A percentile compares a stretch with the other conserved stretches of the same genome.
Evolutionary conservation across 2,797 vertebrate species (phyloP).

Genomic region (Syngnathus rostellatus): DNA sequence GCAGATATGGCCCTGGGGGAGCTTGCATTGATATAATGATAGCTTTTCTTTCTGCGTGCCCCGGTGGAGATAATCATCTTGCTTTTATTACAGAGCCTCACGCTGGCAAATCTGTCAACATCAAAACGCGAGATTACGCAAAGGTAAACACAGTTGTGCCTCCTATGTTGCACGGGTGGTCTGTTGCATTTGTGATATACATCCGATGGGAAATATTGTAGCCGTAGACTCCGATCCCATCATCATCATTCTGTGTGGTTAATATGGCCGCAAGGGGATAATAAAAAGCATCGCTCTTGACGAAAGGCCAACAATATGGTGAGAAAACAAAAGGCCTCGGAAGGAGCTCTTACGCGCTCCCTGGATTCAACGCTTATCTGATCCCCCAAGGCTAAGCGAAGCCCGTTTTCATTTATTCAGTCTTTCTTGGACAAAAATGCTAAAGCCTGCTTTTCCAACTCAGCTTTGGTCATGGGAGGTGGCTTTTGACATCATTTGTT

Average conservation of each 20-base stretch:
- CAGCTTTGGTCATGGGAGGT: slow-evolving; percentile 8
- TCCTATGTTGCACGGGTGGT: not conserved
- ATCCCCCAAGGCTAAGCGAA: slow-evolving; percentile 24
- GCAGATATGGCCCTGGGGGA: slow-evolving; percentile 22
- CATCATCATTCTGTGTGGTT: slow-evolving; percentile 37
- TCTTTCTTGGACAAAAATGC: slow-evolving; percentile 27
- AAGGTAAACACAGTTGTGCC: not conserved
- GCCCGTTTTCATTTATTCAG: slow-evolving; percentile 35
- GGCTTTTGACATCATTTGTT: not conserved
- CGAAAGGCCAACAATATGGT: slow-evolving; percentile 18
- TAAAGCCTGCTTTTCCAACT: slow-evolving; percentile 14
- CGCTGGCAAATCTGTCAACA: not conserved
- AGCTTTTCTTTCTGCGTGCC: slow-evolving; percentile 15
- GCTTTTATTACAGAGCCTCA: slow-evolving; percentile 3
- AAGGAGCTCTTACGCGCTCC: slow-evolving; percentile 41
- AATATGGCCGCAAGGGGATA: slow-evolving; percentile 28
- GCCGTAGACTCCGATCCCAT: slow-evolving; percentile 40
- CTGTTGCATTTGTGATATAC: slow-evolving; percentile 9
- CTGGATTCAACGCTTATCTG: slow-evolving; percentile 57
- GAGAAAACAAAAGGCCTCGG: slow-evolving; percentile 47
- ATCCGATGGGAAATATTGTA: not conserved
- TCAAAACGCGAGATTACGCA: not conserved
- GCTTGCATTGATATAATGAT: slow-evolving; percentile 27
- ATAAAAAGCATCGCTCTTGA: slow-evolving; percentile 29
- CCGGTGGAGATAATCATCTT: slow-evolving; percentile 23